phyloP scores from a whole-genome alignment of 2,888 invertebrate genomes.

The Gymnocheta viridis region DNA sequence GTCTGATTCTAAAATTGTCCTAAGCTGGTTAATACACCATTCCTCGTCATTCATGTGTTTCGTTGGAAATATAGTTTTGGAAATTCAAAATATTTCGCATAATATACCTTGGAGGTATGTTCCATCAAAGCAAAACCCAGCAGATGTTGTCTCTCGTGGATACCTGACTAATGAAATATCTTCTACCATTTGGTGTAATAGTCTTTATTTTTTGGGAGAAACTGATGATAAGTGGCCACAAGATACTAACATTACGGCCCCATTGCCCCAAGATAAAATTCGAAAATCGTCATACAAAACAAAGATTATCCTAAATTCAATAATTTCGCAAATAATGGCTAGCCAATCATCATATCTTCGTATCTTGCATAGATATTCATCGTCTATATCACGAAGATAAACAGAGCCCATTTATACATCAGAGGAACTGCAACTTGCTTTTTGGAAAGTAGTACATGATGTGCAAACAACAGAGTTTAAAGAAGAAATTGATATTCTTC shows the following conservation, averaged over 20 bases:
- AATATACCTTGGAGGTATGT: background rate
- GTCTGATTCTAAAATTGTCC: conserved; percentile 1
- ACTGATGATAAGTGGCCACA: background rate
- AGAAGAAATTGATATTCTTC: background rate
- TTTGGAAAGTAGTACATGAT: background rate
- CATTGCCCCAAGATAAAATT: background rate
- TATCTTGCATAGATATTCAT: conserved; percentile 24
- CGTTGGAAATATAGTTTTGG: background rate
- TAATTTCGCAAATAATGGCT: background rate
- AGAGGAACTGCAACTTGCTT: background rate
- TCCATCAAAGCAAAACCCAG: background rate
- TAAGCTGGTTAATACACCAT: background rate
- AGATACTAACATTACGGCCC: background rate
- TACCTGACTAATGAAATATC: conserved; percentile 22
- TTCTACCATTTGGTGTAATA: background rate
- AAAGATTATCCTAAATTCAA: background rate
- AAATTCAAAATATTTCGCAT: background rate
- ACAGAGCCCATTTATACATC: background rate
- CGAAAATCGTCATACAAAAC: background rate
- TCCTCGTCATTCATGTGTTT: background rate
- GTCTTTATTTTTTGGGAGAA: background rate
- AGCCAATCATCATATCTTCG: conserved; percentile 15
- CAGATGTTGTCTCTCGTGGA: background rate
- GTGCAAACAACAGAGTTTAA: background rate
- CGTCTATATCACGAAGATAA: conserved; percentile 17